Base-by-base conservation (phyloP, 2,113 vertebrate species). In the Ctenodactylus gundi region DNA sequence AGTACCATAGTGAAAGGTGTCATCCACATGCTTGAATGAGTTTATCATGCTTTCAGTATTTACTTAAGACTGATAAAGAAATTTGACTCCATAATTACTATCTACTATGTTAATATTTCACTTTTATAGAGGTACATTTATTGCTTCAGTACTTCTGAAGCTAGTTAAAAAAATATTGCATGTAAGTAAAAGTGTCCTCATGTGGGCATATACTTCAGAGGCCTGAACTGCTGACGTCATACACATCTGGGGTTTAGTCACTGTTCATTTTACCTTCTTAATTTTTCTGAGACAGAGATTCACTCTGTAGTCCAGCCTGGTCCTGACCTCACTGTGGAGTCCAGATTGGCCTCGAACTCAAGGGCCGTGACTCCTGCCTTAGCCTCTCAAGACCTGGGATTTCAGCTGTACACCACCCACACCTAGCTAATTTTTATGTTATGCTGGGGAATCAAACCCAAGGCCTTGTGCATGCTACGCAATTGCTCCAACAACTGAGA, bases 61-160 rank as follows among this genome's bases (percentile, higher is more conserved):
- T 95, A 91, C 90, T 80, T 91, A 91, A 89, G 51, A 84, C 77
- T 84, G 78, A 84, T 88, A 95, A 77, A 83, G 70, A 94, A 92
- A 73, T 94, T 89, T 87, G 53, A 85, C 84, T 77, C 65, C 36
- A 67, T 95, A 94, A 89, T 91, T 76, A 90, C 58, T 49, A 85
- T 83, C 58, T 89, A 41, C 1, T 67, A 49, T 95, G 96, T 97
- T 97, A 97, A 96, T 96, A 91, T 96, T 97, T 96, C 87, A 97
- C 95, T 41, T 95, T 96, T 93, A 95, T 57, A 65, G 78, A 20
- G 41, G 27, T 29, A 93, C 23, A 65, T 89, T 91, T 95, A 97
- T 91, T 94, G 80, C 91, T 86, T 93, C 68, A 83, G 46, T 49
- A 91, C 86, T 94, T 94, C 57, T 86, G 49, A 86, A 81, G 27